phyloP scores from a whole-genome alignment of 1,140 invertebrate species.

The Drosophila simulans region DNA sequence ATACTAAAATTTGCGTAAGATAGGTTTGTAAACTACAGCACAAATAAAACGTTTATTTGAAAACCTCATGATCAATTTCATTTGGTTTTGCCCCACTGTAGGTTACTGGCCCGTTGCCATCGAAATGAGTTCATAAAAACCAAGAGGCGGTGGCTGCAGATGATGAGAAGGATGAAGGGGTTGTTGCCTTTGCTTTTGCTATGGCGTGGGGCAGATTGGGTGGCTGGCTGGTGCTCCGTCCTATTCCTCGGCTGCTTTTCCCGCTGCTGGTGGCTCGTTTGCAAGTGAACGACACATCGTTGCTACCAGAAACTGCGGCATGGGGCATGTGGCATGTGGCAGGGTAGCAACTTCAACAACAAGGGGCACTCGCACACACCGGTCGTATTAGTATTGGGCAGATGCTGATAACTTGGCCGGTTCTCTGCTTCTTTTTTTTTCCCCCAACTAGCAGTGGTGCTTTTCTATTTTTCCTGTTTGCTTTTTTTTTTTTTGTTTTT shows the following conservation, averaged over 20 bases:
- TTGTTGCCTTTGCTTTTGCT: not conserved
- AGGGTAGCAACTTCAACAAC: conserved; percentile 13
- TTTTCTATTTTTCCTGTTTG: conserved; percentile 28
- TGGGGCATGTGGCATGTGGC: conserved; percentile 3
- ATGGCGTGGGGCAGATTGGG: conserved; percentile 42
- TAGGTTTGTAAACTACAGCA: too few species aligned
- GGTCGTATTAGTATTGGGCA: conserved; percentile 52
- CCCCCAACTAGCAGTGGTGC: conserved; percentile 7
- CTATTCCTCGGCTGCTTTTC: conserved; percentile 10
- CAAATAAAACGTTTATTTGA: not conserved
- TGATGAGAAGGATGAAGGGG: conserved; percentile 20
- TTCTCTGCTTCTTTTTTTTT: conserved; percentile 30
- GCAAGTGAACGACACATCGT: conserved; percentile 70
- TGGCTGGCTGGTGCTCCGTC: conserved; percentile 37
- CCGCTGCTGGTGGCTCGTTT: conserved; percentile 62
- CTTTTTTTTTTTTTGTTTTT: not conserved
- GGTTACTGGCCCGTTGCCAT: conserved; percentile 33
- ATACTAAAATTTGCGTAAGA: too few species aligned
- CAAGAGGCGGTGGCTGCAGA: conserved; percentile 27
- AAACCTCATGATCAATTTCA: too few species aligned
- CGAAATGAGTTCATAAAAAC: conserved; percentile 74
- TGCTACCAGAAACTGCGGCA: conserved; percentile 42
- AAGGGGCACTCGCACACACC: conserved; percentile 21
- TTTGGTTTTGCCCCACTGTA: conserved; percentile 45
- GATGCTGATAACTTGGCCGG: conserved; percentile 77